Evolutionary conservation across 1,140 invertebrate species (phyloP).

Genomic region (Gerris buenoi): DNA sequence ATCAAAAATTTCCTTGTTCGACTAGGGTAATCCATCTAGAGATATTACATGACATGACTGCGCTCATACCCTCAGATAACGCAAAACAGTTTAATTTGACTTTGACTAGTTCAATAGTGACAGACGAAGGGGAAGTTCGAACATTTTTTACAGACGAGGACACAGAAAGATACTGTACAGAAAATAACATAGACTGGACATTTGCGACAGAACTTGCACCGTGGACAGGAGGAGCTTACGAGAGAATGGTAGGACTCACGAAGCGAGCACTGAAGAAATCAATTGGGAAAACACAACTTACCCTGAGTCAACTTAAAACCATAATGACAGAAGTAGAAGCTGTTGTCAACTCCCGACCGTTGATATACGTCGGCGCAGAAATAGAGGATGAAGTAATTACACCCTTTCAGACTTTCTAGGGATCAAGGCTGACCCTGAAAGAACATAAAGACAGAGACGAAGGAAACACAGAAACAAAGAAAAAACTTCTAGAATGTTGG

Average conservation of each 20-base stretch:
- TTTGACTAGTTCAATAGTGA: not conserved
- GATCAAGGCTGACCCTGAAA: too few species aligned
- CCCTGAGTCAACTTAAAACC: not conserved
- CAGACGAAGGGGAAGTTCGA: not conserved
- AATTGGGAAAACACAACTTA: not conserved
- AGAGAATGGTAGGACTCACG: not conserved
- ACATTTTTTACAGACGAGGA: not conserved
- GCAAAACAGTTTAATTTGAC: not conserved
- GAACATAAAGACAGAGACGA: too few species aligned
- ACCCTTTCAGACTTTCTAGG: too few species aligned
- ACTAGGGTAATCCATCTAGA: too few species aligned
- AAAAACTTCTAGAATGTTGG: too few species aligned
- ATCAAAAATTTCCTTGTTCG: too few species aligned
- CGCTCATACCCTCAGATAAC: not conserved
- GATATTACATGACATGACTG: too few species aligned
- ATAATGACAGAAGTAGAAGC: not conserved
- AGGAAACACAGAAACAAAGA: too few species aligned
- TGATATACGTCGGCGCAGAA: too few species aligned
- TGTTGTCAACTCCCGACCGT: too few species aligned
- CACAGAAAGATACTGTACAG: not conserved
- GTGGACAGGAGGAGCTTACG: not conserved
- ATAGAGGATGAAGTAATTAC: too few species aligned
- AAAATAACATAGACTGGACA: not conserved
- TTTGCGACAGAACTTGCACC: not conserved
- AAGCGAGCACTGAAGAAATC: not conserved